phyloP scores from a whole-genome alignment of 2,113 vertebrate genomes.

The Eonycteris spelaea region DNA sequence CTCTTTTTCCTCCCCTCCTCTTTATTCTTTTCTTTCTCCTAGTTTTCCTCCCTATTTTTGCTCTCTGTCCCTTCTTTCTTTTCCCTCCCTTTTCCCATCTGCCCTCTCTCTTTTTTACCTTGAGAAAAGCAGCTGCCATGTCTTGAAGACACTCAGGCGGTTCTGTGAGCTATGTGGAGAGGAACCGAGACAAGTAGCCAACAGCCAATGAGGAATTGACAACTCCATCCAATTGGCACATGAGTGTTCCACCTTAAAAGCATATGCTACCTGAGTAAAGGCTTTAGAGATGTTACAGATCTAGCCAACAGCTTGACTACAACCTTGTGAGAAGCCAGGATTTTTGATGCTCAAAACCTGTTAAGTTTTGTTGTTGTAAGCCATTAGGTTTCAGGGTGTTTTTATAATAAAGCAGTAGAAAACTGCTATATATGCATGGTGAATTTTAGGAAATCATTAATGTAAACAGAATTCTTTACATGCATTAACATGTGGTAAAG shows the following conservation, averaged over 20 bases:
- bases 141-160: not conserved
- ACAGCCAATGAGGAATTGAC: not conserved
- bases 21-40: no score
- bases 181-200: not conserved
- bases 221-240: not conserved
- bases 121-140: not conserved
- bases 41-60: not conserved
- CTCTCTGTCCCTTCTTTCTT: not conserved
- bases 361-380: not conserved
- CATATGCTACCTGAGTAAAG: not conserved
- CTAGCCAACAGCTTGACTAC: not conserved
- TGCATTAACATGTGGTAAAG: not conserved
- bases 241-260: not conserved
- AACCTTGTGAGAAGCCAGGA: not conserved
- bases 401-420: not conserved
- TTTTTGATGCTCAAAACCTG: not conserved
- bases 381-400: not conserved
- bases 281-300: not conserved
- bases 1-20: not conserved
- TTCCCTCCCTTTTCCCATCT: not conserved
- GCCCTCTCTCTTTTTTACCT: not conserved
- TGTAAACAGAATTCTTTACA: not conserved
- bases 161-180: not conserved
- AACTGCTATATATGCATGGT: not conserved
- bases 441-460: not conserved